Conservation (phyloP, 2,113 vertebrate genomes). For the Pterocles burchelli region DNA sequence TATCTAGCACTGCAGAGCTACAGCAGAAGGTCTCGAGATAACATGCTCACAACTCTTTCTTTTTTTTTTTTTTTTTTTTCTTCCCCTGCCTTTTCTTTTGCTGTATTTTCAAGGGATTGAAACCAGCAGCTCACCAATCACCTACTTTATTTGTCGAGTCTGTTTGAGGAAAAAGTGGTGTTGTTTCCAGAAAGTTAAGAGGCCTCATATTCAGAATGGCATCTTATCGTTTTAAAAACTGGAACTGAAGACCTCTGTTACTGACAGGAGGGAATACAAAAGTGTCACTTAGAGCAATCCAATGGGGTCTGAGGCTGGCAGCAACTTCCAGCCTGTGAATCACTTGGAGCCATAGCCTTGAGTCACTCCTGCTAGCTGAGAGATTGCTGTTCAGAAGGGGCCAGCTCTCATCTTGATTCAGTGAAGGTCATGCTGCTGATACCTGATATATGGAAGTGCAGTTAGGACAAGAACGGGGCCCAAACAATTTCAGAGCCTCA, state of each 20-base stretch:
- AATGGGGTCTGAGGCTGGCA: neutral
- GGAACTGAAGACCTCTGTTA: neutral
- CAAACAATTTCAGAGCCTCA: neutral
- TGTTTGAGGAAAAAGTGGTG: neutral
- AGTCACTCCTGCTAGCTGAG: neutral
- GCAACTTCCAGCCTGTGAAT: conserved; percentile 5
- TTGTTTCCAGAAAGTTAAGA: neutral
- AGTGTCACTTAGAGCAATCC: neutral
- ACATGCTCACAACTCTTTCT: rapidly evolving
- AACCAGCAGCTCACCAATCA: neutral
- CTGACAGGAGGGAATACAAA: neutral
- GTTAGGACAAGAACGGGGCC: neutral
- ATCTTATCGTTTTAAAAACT: neutral
- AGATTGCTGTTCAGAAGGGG: neutral
- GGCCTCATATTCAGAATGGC: neutral
- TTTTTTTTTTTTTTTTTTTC: neutral
- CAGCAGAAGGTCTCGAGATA: neutral
- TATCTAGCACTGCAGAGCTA: neutral
- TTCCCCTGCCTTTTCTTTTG: neutral
- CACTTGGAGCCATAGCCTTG: neutral
- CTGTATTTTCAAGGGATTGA: neutral
- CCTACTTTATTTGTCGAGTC: neutral
- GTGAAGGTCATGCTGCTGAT: neutral
- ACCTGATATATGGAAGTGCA: neutral
- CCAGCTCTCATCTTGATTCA: neutral